Evolutionary conservation across 2,113 vertebrate species (phyloP).

Genomic region (Amazona vittata): DNA sequence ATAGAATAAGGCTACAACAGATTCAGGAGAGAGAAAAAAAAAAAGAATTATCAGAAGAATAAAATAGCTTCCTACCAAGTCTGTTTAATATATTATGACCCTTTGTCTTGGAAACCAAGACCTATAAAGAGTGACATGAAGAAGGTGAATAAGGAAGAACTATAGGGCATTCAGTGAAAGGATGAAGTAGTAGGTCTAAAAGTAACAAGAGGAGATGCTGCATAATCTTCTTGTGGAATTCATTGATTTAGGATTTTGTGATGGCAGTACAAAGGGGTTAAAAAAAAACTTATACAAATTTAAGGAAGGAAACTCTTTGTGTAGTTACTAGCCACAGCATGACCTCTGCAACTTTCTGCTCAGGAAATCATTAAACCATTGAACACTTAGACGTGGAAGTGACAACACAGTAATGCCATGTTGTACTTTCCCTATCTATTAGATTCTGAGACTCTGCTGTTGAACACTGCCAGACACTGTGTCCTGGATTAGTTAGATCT

Average conservation of each 20-base stretch:
- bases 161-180: background rate
- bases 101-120: background rate
- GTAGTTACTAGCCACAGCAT: background rate
- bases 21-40: background rate
- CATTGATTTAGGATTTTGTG: background rate
- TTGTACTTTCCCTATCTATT: background rate
- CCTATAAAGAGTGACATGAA: background rate
- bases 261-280: background rate
- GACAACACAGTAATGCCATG: background rate
- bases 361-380: background rate
- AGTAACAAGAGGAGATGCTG: background rate
- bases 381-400: background rate
- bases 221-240: background rate
- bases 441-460: background rate
- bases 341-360: background rate
- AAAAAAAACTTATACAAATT: background rate
- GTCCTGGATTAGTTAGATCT: background rate
- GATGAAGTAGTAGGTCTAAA: background rate
- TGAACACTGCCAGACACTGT: background rate
- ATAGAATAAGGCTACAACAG: background rate
- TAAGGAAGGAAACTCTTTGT: background rate
- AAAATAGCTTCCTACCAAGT: background rate
- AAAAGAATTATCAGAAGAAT: background rate
- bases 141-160: background rate
- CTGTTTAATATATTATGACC: background rate